These are phyloP conservation scores for Thunnus maccoyii DNA, from an alignment of 2,113 vertebrate genomes.

Conservation along the genomic window DNA sequence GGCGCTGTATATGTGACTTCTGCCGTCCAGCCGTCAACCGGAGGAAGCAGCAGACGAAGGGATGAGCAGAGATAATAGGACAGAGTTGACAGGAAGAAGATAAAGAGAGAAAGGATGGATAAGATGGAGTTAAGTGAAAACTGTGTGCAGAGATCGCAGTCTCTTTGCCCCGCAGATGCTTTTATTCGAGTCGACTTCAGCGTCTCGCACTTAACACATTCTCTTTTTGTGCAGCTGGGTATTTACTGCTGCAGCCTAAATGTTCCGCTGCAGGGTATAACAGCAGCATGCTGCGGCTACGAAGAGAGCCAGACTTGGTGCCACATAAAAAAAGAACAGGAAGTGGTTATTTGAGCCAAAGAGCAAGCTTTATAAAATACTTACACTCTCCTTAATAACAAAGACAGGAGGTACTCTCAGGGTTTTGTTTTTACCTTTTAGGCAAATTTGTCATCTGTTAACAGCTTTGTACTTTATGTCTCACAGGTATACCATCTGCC, in stretches of 20 bases:
- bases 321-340: not conserved
- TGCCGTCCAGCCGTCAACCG: constrained; percentile 17
- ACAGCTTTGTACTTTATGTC: constrained; percentile 5
- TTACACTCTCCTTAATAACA: not conserved
- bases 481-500: constrained; percentile 92
- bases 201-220: constrained; percentile 63
- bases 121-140: constrained; percentile 58
- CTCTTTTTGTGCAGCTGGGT: constrained; percentile 69
- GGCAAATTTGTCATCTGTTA: not conserved
- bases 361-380: not conserved
- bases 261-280: constrained; percentile 59
- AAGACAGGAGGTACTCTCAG: not conserved
- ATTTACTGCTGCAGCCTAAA: constrained; percentile 75
- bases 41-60: constrained; percentile 18
- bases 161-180: constrained; percentile 65
- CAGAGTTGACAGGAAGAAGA: constrained; percentile 45
- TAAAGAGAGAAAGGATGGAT: constrained; percentile 24
- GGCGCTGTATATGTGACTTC: constrained; percentile 22
- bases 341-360: constrained; percentile 6
- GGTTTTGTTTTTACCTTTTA: not conserved
- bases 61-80: constrained; percentile 52
- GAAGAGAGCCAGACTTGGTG: constrained; percentile 51
- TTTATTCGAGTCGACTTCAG: constrained; percentile 70
- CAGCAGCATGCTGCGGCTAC: constrained; percentile 31
- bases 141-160: constrained; percentile 36